Evolutionary conservation across 2,888 invertebrate genomes (phyloP).

Genomic region (Salticus scenicus): DNA sequence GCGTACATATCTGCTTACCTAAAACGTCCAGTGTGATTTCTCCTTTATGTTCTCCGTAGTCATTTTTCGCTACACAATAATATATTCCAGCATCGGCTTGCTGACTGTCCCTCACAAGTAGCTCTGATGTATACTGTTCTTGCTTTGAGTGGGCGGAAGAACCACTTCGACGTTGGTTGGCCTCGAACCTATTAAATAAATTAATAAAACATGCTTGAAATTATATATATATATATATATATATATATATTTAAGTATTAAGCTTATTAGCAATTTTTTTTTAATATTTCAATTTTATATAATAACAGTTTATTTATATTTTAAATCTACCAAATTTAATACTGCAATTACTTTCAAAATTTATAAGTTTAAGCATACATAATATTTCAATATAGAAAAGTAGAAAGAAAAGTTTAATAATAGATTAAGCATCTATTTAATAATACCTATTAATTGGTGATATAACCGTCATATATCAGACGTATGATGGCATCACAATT

Average conservation of each 20-base stretch:
- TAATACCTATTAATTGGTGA: too few relatives aligned
- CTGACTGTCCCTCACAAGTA: slow-evolving; percentile 59
- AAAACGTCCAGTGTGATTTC: slow-evolving; percentile 53
- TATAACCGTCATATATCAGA: too few relatives aligned
- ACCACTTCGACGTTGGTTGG: slow-evolving; percentile 39
- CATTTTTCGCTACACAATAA: slow-evolving; percentile 48
- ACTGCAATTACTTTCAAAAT: not conserved
- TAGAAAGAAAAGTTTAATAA: too few relatives aligned
- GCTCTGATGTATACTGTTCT: slow-evolving; percentile 52
- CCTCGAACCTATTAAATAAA: slow-evolving; percentile 48
- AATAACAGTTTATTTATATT: not conserved
- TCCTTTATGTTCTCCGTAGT: slow-evolving; percentile 52
- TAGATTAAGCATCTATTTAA: too few relatives aligned
- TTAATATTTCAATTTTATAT: not conserved
- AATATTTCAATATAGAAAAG: too few relatives aligned
- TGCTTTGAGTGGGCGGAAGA: slow-evolving; percentile 31
- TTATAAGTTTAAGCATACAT: too few relatives aligned
- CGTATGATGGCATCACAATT: too few relatives aligned
- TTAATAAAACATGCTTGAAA: too few relatives aligned
- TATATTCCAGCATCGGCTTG: slow-evolving; percentile 56
- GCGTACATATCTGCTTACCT: slow-evolving; percentile 44
- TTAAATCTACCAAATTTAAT: not conserved
- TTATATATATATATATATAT: too few relatives aligned
- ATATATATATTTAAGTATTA: too few relatives aligned
- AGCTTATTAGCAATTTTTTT: too few relatives aligned